Evolutionary conservation across 2,888 invertebrate genomes (phyloP).

Genomic region (Sericinus montela): DNA sequence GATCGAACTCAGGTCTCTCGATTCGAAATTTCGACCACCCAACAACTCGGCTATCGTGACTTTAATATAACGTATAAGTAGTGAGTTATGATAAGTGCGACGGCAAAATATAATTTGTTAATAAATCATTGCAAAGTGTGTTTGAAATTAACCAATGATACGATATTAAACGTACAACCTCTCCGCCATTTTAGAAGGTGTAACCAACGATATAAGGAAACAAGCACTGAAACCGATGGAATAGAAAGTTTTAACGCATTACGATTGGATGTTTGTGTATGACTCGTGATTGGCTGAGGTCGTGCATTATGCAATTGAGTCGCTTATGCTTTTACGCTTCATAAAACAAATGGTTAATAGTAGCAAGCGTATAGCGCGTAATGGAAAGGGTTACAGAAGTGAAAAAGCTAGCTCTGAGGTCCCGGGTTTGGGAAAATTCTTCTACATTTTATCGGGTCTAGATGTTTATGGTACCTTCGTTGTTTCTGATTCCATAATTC

Average conservation of each 20-base stretch:
- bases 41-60: too few relatives aligned
- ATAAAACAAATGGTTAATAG: background rate
- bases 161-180: constrained; percentile 6
- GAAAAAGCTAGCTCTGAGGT: too few relatives aligned
- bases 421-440: too few relatives aligned
- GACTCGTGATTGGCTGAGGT: constrained; percentile 11
- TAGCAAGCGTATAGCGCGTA: too few relatives aligned
- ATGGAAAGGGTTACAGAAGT: too few relatives aligned
- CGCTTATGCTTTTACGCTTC: background rate
- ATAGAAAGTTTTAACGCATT: constrained; percentile 19
- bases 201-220: constrained; percentile 17
- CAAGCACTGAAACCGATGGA: constrained; percentile 14
- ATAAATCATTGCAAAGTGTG: background rate
- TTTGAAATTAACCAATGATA: background rate
- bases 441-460: too few relatives aligned
- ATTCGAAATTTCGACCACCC: too few relatives aligned
- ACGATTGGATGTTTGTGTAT: constrained; percentile 14
- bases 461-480: too few relatives aligned
- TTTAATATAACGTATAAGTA: too few relatives aligned
- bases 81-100: background rate
- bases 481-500: too few relatives aligned
- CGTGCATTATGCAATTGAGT: constrained; percentile 2
- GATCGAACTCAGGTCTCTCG: too few relatives aligned
- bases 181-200: constrained; percentile 20
- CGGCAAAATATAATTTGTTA: background rate